These are phyloP conservation scores for Caenorhabditis sp. DNA, from an alignment of 2,888 invertebrate genomes.

Conservation along the genomic window DNA sequence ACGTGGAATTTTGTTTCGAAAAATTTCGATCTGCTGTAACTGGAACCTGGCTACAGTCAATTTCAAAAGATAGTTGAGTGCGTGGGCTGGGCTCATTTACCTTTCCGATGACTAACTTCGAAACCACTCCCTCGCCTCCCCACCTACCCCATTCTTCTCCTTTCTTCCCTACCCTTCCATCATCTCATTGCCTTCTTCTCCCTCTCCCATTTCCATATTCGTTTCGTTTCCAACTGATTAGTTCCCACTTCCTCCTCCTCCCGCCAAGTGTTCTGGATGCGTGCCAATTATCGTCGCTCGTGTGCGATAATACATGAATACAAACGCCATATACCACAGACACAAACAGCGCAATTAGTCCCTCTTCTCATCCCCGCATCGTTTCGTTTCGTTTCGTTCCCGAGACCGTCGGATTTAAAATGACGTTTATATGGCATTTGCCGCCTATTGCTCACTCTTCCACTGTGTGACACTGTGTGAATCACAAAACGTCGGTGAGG, in stretches of 20 bases:
- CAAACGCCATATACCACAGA: conserved; percentile 5
- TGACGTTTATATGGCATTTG: conserved; percentile 10
- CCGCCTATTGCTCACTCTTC: conserved; percentile 35
- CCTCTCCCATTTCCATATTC: no score
- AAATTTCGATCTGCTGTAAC: no score
- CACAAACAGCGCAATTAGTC: conserved; percentile 51
- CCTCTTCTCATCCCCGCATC: neutral
- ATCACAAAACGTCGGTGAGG: neutral
- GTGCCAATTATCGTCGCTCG: conserved; percentile 25
- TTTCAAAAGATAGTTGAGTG: neutral
- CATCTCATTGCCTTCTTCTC: no score
- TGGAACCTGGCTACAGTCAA: no score
- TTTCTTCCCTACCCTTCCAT: neutral
- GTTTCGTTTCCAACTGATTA: conserved; percentile 15
- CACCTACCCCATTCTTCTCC: neutral
- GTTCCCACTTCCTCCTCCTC: neutral
- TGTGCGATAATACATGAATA: neutral
- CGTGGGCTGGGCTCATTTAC: neutral
- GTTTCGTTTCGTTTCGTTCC: no score
- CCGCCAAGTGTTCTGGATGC: conserved; percentile 25
- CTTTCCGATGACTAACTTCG: neutral
- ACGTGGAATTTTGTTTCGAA: no score
- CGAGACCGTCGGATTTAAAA: conserved; percentile 5
- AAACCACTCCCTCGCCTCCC: no score
- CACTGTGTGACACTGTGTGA: neutral